Base-by-base conservation (phyloP, 2,113 vertebrate genomes). In the Scophthalmus maximus region DNA sequence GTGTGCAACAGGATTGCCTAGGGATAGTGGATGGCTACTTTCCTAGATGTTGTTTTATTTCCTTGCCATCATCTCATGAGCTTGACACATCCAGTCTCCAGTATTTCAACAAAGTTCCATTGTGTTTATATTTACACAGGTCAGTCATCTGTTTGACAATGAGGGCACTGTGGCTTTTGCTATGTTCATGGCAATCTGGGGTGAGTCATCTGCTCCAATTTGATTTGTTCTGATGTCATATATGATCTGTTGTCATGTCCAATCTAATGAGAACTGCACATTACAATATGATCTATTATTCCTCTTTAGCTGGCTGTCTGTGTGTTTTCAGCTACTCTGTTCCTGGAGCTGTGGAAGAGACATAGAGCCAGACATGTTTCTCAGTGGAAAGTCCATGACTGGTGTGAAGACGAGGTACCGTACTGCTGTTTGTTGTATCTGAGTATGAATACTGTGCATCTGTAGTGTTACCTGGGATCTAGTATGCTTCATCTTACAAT, bases 151-250 rank as follows among this genome's bases (percentile, higher is more conserved):
- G 53, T 95, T 99, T 61, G 97, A 99, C 90, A 98, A 99, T 15
- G 96, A 95, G 63, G 94, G 94, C 29, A 98, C 97, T 0, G 95
- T 98, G 49, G 7, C 92, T n/a, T 98, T 99, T 50, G 96, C 97
- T 11, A 95, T 98, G 50, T 93, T 95, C 84, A 98, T 98, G 97
- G 96, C 97, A 0, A 59, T 98, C 64, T 98, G 97, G 97, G 96
- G 97, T 99, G 90, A 91, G 96, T 94, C 15, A 32, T 18, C 11
- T 49, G 2, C n/a, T 34, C 8, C 3, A 7, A 9, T 23, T 38
- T 38, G 12, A 38, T 10, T 38, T 38, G 0, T 26, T 8, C 22
- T 51, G 5, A 40, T 8, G 1, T 42, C 9, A 49, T 40, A 40
- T 29, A 3, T 55, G 17, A 29, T 46, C 6, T 63, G 17, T 15